Percentiles rank a stretch among this genome's conserved stretches.
Evolutionary conservation across 2,888 invertebrate species (phyloP).

Genomic region (Abrostola triplasia): DNA sequence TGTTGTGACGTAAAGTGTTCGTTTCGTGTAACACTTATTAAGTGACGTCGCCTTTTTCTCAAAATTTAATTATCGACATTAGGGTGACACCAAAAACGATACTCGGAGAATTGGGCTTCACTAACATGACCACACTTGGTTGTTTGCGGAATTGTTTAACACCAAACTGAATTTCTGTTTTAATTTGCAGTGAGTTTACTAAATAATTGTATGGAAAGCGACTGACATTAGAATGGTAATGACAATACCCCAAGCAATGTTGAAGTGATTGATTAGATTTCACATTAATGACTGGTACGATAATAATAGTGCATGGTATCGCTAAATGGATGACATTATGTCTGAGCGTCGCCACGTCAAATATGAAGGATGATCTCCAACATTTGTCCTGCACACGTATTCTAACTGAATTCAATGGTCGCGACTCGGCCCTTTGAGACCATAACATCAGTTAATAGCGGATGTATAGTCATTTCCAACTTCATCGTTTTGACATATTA

Average conservation of each 20-base stretch:
- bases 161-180: constrained; percentile 69
- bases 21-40: constrained; percentile 85
- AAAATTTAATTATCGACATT: constrained; percentile 86
- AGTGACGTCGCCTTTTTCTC: constrained; percentile 76
- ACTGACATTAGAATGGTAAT: constrained; percentile 63
- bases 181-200: constrained; percentile 77
- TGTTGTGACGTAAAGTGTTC: constrained; percentile 74
- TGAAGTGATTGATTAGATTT: constrained; percentile 77
- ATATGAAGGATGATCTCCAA: constrained; percentile 79
- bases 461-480: constrained; percentile 51
- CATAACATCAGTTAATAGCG: constrained; percentile 64
- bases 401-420: constrained; percentile 69
- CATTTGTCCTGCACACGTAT: constrained; percentile 73
- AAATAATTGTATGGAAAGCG: constrained; percentile 70
- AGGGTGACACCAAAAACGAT: constrained; percentile 79
- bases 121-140: constrained; percentile 55
- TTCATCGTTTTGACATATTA: constrained; percentile 61
- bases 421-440: constrained; percentile 61
- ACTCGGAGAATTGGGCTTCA: constrained; percentile 68
- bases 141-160: constrained; percentile 80
- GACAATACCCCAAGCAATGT: constrained; percentile 59
- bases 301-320: constrained; percentile 75
- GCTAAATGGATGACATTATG: constrained; percentile 82
- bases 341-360: constrained; percentile 75
- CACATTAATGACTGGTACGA: constrained; percentile 76